Percentiles rank a stretch among this genome's conserved stretches.
phyloP scores from a whole-genome alignment of 2,113 vertebrate species.

The Phyllostomus discolor region DNA sequence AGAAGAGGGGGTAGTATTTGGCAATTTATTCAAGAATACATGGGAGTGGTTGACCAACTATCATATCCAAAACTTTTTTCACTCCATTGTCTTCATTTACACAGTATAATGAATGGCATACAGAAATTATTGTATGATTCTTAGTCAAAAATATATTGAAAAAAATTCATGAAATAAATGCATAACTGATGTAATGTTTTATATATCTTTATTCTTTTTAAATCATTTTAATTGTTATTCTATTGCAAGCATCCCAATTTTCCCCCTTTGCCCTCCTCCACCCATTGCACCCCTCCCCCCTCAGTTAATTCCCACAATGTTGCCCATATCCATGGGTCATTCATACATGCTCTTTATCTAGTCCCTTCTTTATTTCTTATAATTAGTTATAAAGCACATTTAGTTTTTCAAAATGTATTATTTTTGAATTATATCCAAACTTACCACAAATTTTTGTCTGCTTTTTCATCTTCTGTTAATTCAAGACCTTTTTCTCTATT shows the following conservation, averaged over 20 bases:
- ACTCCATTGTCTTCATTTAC: neutral
- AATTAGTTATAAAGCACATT: neutral
- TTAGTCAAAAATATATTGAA: neutral
- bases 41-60: neutral
- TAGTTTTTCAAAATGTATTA: neutral
- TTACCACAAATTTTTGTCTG: neutral
- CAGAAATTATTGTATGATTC: neutral
- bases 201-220: neutral
- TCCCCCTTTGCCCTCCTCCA: too few relatives aligned
- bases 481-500: neutral
- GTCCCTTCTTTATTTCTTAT: neutral
- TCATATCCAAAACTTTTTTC: neutral
- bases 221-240: too few relatives aligned
- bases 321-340: too few relatives aligned
- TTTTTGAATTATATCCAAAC: neutral
- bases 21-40: neutral
- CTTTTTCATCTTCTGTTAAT: neutral
- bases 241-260: too few relatives aligned
- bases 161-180: neutral
- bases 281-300: too few relatives aligned
- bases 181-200: neutral
- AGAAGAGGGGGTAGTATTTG: neutral
- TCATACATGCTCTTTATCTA: too few relatives aligned
- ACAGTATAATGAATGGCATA: neutral
- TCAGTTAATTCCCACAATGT: too few relatives aligned